Conservation (phyloP, 2,113 vertebrate species). For the Dipodomys spectabilis region DNA sequence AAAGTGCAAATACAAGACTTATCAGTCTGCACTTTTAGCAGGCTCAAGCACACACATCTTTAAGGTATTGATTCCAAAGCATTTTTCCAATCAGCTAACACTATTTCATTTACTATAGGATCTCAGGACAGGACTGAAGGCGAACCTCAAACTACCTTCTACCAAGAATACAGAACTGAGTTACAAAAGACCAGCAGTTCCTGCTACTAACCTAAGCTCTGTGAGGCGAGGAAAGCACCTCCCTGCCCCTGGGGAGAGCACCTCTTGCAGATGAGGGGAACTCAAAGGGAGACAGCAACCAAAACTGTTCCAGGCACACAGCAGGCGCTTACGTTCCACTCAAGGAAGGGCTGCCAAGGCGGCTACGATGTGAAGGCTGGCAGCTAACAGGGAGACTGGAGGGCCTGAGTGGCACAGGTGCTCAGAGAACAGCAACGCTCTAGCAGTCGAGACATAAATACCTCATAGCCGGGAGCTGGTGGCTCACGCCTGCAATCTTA, state of each 20-base stretch:
- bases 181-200: not conserved
- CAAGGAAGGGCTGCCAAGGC: not conserved
- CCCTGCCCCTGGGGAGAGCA: not conserved
- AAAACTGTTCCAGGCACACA: not conserved
- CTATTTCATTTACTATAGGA: not conserved
- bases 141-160: not conserved
- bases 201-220: not conserved
- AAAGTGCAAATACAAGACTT: not conserved
- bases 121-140: not conserved
- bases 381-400: not conserved
- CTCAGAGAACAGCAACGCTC: not conserved
- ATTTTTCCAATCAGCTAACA: not conserved
- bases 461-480: too few species aligned
- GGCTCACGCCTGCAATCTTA: too few species aligned
- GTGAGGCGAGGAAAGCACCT: not conserved
- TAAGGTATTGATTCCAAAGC: not conserved
- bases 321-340: not conserved
- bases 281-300: too few species aligned
- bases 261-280: not conserved
- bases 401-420: not conserved
- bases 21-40: not conserved
- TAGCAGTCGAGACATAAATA: not conserved
- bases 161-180: not conserved
- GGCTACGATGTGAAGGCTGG: not conserved
- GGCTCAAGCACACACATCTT: not conserved